Evolutionary conservation across 1,140 invertebrate genomes (phyloP), one percentile per base, ranked within the genome.

Genomic region (Magallana gigas): DNA sequence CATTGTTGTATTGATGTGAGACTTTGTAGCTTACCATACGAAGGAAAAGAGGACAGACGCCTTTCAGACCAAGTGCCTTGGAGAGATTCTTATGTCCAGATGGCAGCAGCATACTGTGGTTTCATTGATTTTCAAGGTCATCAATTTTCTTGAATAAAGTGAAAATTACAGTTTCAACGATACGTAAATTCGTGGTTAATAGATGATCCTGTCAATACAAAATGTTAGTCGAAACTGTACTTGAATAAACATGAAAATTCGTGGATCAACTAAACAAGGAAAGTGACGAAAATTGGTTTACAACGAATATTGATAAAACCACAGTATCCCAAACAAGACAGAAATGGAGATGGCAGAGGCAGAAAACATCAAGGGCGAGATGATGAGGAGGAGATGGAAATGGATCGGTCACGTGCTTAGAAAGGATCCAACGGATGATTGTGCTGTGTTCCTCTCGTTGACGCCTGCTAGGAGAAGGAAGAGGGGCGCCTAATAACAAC

Each of bases 381-480:
- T 85, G 3, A 80, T 23, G 59, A 80, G 7, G 18, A 80, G 57
- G 57, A 85, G 14, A 48, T 58, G 68, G 16, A 87, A 48, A 14
- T 87, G 76, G 81, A 57, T 88, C 62, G 86, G 87, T 9, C 84
- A 89, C 68, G 81, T 83, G 16, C 58, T 71, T 1, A 82, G 81
- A 23, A 89, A 59, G 16, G 48, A 57, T 18, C 64, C 48, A 68
- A 58, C 23, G 14, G 57, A 83, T 59, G 58, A 16, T 12, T 14
- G 18, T 16, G 58, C 4, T 82, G 56, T 36, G 82, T 62, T 16
- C 12, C 23, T 82, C n/a, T 68, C 29, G 29, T 83, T 23, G 62
- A 82, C 57, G 59, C 62, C 85, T 58, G 36, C 91, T 84, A 58
- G 92, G 90, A 85, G 8, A 96, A 96, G 87, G 88, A 89, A 90